Percentiles rank a stretch among this genome's conserved stretches.
Conservation (phyloP, 53 echinoderm and acorn worm species). For the Astropecten irregularis region DNA sequence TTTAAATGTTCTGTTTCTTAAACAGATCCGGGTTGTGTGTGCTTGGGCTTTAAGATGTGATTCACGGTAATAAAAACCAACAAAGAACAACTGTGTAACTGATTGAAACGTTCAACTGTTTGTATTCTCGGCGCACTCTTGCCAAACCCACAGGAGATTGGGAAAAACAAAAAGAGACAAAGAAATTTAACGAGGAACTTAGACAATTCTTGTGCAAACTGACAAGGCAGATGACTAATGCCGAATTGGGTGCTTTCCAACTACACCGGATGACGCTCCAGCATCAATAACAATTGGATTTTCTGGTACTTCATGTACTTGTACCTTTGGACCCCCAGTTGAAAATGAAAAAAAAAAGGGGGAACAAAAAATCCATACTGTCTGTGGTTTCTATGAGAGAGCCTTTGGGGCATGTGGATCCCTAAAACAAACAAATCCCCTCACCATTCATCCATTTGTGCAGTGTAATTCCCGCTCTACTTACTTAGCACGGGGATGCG, state of each 20-base stretch:
- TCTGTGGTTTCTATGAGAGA: neutral
- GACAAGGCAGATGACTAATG: no score
- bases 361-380: neutral
- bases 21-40: no score
- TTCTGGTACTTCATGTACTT: neutral
- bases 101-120: no score
- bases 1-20: no score
- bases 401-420: neutral
- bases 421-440: slow-evolving; percentile 14
- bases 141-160: no score
- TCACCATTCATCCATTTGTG: neutral
- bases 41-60: no score
- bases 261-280: neutral
- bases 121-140: no score
- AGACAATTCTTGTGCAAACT: no score
- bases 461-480: neutral
- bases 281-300: neutral
- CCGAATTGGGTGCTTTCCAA: neutral
- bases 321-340: slow-evolving; percentile 3
- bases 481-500: neutral
- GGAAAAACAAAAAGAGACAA: no score
- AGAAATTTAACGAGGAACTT: no score
- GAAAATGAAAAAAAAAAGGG: neutral
- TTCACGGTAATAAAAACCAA: no score
- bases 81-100: no score